phyloP scores from a whole-genome alignment of 1,140 invertebrate species.

The Drosophila persimilis region DNA sequence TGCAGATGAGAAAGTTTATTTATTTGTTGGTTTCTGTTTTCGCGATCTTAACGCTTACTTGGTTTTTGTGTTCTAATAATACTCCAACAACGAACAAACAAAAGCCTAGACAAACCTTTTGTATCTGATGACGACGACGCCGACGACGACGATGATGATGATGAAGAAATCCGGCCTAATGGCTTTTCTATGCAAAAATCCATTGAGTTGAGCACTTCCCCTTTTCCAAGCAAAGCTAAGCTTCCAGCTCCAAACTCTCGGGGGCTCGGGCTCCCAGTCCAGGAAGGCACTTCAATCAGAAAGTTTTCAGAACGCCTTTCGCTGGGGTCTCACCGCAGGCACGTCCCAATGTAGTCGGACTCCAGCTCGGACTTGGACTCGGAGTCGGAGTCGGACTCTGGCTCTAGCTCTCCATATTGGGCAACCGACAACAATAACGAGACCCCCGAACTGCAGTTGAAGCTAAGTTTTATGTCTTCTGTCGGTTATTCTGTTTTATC shows the following conservation, averaged over 20 bases:
- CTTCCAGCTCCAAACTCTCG: neutral
- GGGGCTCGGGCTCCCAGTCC: conserved; percentile 21
- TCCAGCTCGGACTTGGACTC: neutral
- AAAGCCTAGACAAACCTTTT: conserved; percentile 53
- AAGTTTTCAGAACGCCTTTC: conserved; percentile 62
- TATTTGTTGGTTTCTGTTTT: conserved; percentile 44
- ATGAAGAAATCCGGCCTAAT: conserved; percentile 56
- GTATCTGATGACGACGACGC: conserved; percentile 51
- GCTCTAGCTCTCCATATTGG: conserved; percentile 59
- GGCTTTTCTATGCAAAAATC: conserved; percentile 74
- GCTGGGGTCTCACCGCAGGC: conserved; percentile 21
- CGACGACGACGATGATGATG: conserved; percentile 28
- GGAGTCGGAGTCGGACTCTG: conserved; percentile 5
- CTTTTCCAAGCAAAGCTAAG: conserved; percentile 12
- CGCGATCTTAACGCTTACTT: conserved; percentile 78
- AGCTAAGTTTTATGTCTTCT: conserved; percentile 45
- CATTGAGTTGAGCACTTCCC: conserved; percentile 41
- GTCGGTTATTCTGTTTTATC: conserved; percentile 57
- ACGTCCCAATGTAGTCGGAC: conserved; percentile 29
- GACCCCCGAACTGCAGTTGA: conserved; percentile 33
- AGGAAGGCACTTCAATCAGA: conserved; percentile 70
- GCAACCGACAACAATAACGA: conserved; percentile 48
- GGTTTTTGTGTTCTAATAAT: conserved; percentile 79
- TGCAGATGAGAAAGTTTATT: conserved; percentile 71
- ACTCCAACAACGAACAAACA: conserved; percentile 44